Evolutionary conservation across 30 jellyfish, hydroid and myxozoan genomes (phyloP).

Genomic region (Haliclystus octoradiatus): DNA sequence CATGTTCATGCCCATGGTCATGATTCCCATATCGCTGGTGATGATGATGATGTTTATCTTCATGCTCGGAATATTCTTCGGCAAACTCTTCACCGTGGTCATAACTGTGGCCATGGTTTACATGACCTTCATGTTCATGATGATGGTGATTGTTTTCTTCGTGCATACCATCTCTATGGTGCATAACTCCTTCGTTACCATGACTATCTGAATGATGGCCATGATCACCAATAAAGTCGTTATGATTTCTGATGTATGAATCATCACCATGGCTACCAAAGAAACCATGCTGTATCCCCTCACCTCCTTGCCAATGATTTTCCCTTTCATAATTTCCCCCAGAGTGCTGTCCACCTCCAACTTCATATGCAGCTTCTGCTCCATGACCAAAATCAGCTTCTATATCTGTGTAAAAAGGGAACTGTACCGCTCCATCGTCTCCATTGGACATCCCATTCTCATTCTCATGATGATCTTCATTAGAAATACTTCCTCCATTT

Average conservation of each 20-base stretch:
- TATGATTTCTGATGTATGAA: neutral
- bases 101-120: slow-evolving; percentile 9
- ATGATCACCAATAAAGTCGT: neutral
- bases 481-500: neutral
- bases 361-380: neutral
- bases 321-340: neutral
- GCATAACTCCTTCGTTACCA: slow-evolving; percentile 3
- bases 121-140: slow-evolving; percentile 28
- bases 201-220: slow-evolving; percentile 5
- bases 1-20: neutral
- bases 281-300: slow-evolving; percentile 1
- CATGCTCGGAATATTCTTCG: slow-evolving; percentile 11
- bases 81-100: slow-evolving; percentile 34
- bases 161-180: slow-evolving; percentile 12
- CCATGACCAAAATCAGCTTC: slow-evolving; percentile 13
- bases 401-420: neutral
- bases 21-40: neutral
- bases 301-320: slow-evolving; percentile 6
- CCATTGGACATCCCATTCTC: neutral
- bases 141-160: slow-evolving; percentile 18
- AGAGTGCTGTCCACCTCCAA: slow-evolving; percentile 11
- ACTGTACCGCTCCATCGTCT: neutral
- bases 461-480: neutral
- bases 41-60: neutral
- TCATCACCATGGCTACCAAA: slow-evolving; percentile 2